Base-by-base conservation (phyloP, 1,140 invertebrate genomes). In the Cephus cinctus region DNA sequence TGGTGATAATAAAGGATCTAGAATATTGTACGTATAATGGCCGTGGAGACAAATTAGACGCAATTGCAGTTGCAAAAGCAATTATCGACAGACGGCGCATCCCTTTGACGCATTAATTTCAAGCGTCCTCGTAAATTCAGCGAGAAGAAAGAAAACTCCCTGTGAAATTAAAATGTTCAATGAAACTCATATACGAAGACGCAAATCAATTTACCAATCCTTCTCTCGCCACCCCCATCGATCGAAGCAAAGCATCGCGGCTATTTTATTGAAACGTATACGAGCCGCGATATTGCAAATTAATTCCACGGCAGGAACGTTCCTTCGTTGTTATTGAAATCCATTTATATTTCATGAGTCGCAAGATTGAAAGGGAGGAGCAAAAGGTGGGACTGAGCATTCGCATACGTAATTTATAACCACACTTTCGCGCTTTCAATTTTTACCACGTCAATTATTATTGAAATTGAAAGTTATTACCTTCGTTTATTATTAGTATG, bases 281-380 rank as follows among this genome's bases (percentile, higher is more conserved):
- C 11, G 14, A 30, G 27, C 2, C 9, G 14, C 27, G 9, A 12
- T 36, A 36, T n/a, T 15, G 34, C 34, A 15, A 36, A 36, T 36
- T 36, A 36, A 36, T 36, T 36, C 15, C 15, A 11, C 34, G 12
- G 8, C 27, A 36, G 4, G 14, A 12, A 18, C 34, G 9, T 18
- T 18, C 19, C 34, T 36, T 36, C 19, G 34, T 18, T 18, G 0
- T 15, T 36, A 36, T 36, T 36, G 9, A 36, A 36, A 36, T 36
- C 19, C 34, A 15, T 36, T 36, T 36, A 36, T 36, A 36, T 36
- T 36, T 36, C 34, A 36, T 15, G 15, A 36, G 5, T 18, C 11
- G 3, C 34, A 8, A 30, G 27, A n/a, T n/a, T n/a, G n/a, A n/a
- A n/a, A n/a, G n/a, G n/a, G n/a, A n/a, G n/a, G n/a, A n/a, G n/a